Percentiles rank a stretch among this genome's conserved stretches.
Evolutionary conservation across 2,797 vertebrate species (phyloP).

Genomic region (Premnoplex brunnescens): DNA sequence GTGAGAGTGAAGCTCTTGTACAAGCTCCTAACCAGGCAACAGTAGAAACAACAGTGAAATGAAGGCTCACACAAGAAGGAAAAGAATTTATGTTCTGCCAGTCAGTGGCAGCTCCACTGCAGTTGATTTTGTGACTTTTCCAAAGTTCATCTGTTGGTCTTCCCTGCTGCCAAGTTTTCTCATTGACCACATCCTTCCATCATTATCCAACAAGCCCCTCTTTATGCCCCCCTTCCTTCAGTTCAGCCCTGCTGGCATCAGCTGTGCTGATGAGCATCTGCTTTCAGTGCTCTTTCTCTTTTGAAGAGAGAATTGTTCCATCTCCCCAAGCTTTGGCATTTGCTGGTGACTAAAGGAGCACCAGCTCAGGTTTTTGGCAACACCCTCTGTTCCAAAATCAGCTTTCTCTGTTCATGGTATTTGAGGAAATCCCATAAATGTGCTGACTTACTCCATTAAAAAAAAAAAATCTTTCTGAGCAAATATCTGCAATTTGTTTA

Average conservation of each 20-base stretch:
- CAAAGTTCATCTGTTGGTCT: background rate
- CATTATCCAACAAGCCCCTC: background rate
- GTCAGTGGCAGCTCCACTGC: background rate
- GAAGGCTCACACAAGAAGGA: background rate
- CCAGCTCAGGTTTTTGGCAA: background rate
- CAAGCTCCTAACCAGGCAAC: background rate
- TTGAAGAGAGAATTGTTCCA: background rate
- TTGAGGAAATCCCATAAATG: background rate
- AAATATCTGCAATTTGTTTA: background rate
- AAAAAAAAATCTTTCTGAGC: background rate
- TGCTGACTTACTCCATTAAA: background rate
- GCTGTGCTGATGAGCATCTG: background rate
- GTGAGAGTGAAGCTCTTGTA: background rate
- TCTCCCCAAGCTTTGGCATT: background rate
- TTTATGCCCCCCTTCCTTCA: fast-evolving
- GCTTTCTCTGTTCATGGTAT: background rate
- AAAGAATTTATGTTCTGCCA: background rate
- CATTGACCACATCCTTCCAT: background rate
- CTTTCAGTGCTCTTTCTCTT: background rate
- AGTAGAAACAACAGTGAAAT: background rate
- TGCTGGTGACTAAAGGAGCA: background rate
- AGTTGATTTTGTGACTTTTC: background rate
- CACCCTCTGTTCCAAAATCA: background rate
- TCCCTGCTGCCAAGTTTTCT: background rate
- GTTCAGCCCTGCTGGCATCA: background rate